Conservation (phyloP, 2,113 vertebrate genomes). For the Patagioenas fasciata region DNA sequence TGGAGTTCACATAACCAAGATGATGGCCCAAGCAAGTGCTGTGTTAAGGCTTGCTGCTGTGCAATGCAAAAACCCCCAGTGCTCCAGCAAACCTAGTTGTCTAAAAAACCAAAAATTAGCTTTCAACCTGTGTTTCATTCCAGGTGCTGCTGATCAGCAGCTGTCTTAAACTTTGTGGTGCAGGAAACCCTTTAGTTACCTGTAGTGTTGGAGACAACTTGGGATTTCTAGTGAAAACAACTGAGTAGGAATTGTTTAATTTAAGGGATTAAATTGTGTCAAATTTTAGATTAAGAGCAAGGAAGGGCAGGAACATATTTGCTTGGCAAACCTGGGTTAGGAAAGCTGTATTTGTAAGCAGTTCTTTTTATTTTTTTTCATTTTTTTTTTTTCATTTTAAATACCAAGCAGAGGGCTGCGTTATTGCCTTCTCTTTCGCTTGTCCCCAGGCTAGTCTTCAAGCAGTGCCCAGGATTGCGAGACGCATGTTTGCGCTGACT, state of each 20-base stretch:
- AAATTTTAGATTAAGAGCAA: not conserved
- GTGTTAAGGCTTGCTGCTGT: not conserved
- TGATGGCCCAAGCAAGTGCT: not conserved
- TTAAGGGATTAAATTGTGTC: not conserved
- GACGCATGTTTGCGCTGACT: not conserved
- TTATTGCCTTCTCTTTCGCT: not conserved
- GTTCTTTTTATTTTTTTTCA: not conserved
- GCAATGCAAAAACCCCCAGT: fast-evolving
- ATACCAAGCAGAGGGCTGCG: not conserved
- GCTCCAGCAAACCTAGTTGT: not conserved
- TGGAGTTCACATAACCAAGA: not conserved
- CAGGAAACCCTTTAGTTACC: not conserved
- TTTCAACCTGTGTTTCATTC: not conserved
- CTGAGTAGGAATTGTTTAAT: not conserved
- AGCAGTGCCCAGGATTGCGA: not conserved
- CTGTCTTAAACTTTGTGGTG: not conserved
- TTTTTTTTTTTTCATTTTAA: not conserved
- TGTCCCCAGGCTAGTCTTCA: not conserved
- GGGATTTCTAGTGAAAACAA: not conserved
- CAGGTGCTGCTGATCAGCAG: not conserved
- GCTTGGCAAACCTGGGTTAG: not conserved
- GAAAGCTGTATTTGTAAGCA: not conserved
- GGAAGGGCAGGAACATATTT: not conserved
- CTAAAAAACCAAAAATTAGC: not conserved
- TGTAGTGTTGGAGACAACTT: not conserved